Percentiles rank a stretch among this genome's conserved stretches.
These are phyloP conservation scores for Endotricha flammealis DNA, from an alignment of 2,888 invertebrate species.

Conservation along the genomic window DNA sequence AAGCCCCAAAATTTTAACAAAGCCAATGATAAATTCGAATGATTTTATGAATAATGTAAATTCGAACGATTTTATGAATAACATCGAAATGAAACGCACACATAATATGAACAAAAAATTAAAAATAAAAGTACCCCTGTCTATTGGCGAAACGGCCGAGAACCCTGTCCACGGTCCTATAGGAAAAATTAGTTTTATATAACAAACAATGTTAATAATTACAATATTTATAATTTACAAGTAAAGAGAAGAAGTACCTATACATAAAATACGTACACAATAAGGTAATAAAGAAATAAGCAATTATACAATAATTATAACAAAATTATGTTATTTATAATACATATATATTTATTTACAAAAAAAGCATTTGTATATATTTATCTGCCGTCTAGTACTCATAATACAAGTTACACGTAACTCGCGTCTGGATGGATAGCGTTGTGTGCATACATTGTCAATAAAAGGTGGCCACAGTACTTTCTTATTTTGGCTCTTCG, in stretches of 20 bases:
- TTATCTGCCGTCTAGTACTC: no score
- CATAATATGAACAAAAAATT: slow-evolving; percentile 27
- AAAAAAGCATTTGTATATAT: no score
- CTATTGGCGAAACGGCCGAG: slow-evolving; percentile 51
- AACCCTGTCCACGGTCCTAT: slow-evolving; percentile 66
- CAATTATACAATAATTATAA: background rate
- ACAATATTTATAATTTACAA: slow-evolving; percentile 12
- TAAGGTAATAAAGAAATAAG: background rate
- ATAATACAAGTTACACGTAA: no score
- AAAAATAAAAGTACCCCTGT: slow-evolving; percentile 54
- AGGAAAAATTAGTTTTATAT: slow-evolving; percentile 51
- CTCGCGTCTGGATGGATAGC: no score
- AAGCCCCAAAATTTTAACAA: background rate
- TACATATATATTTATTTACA: no score
- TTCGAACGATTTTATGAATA: background rate
- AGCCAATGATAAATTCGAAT: background rate
- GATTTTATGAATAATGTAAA: background rate
- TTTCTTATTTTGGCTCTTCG: no score
- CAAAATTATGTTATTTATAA: no score
- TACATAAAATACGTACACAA: no score
- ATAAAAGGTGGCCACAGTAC: no score
- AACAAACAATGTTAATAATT: slow-evolving; percentile 6
- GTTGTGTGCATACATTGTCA: no score
- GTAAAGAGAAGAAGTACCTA: no score
- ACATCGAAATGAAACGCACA: slow-evolving; percentile 13